Base-by-base conservation (phyloP, 1,140 invertebrate genomes). In the Agrypnia vestita region DNA sequence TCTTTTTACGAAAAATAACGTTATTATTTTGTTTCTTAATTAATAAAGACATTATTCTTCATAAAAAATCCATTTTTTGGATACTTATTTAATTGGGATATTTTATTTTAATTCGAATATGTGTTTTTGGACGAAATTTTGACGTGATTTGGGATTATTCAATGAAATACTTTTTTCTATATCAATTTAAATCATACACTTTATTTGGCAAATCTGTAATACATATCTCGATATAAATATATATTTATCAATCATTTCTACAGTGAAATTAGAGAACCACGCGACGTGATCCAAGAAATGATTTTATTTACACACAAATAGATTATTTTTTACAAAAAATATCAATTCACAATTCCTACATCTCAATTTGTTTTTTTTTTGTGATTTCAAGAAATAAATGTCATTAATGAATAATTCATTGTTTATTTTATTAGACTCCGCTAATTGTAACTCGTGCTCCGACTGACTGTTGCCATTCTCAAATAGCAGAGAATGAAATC, bases 151-250 rank as follows among this genome's bases (percentile, higher is more conserved):
- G 61, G 61, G 61, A 64, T 13, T 64, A 3, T 15, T 25, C 8
- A 64, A 64, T 49, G 47, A 71, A 64, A 64, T 64, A 8, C 61
- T 4, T 11, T 62, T 76, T 49, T 76, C 49, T 76, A 78, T 78
- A 35, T 69, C 62, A 78, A 62, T 82, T 74, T 77, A 80, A 80
- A 62, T 82, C 81, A 77, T 79, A 82, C 81, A 80, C 81, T 82
- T 82, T 82, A 82, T 82, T 82, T 82, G 78, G 81, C 78, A 77
- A 82, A 80, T 82, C 80, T 77, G 46, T 78, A 82, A 77, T 80
- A 82, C 81, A 82, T 82, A 77, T 80, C 72, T 82, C 51, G 71
- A 71, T 69, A 80, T 80, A 77, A 77, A 80, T 77, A 80, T 80
- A 82, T 80, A 82, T 82, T 75, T 82, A 74, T 82, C 51, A 76